phyloP scores from a whole-genome alignment of 2,113 vertebrate species.

The Polyodon spathula region DNA sequence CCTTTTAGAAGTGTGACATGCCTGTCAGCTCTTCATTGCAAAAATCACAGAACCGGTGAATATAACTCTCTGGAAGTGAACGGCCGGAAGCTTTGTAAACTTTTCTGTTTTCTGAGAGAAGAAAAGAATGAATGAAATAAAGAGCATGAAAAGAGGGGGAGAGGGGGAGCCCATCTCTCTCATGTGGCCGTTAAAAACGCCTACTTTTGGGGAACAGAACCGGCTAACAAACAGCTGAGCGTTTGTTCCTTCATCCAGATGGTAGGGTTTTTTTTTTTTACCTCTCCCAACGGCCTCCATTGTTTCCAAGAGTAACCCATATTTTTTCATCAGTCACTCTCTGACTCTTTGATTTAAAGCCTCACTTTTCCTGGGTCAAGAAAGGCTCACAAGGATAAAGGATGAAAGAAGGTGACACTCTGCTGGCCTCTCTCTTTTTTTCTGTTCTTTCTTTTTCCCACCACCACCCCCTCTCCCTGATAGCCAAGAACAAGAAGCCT shows the following conservation, averaged over 20 bases:
- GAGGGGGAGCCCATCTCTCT: constrained; percentile 22
- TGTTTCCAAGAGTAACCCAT: constrained; percentile 22
- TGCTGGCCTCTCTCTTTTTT: constrained; percentile 39
- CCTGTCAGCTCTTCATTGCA: too few species aligned
- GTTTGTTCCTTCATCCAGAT: constrained; percentile 51
- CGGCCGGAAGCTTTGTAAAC: too few species aligned
- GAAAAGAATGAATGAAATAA: constrained; percentile 24
- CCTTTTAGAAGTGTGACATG: too few species aligned
- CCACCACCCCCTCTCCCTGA: constrained; percentile 5
- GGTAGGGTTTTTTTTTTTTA: constrained; percentile 31
- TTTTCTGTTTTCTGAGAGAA: constrained; percentile 19
- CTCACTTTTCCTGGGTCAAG: constrained; percentile 24
- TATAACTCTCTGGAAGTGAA: too few species aligned
- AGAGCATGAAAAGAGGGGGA: constrained; percentile 18
- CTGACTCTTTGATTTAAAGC: constrained; percentile 37
- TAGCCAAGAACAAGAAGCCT: constrained; percentile 7
- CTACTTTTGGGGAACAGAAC: constrained; percentile 17
- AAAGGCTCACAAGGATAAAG: constrained; percentile 26
- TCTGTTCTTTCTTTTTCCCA: constrained; percentile 32
- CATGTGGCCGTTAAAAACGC: constrained; percentile 18
- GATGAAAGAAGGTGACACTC: constrained; percentile 39
- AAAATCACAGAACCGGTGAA: too few species aligned
- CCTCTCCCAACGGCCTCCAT: constrained; percentile 25
- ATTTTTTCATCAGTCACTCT: constrained; percentile 27
- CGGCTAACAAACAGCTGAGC: constrained; percentile 42